Conservation (phyloP, 2,888 invertebrate species). For the Noctuana brunneofusca region DNA sequence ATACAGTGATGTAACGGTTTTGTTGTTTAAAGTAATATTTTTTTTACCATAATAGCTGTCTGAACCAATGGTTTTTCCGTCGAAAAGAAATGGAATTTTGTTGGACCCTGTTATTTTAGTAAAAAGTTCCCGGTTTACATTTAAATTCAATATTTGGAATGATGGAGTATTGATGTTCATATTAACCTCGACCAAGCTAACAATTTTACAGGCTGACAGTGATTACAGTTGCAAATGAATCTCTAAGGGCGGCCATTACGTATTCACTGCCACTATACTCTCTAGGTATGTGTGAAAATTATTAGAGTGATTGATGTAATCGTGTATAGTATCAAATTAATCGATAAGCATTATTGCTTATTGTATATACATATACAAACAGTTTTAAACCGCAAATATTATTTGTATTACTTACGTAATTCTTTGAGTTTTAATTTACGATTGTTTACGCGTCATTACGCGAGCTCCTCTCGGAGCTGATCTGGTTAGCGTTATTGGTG, state of each 20-base stretch:
- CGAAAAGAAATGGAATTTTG: background rate
- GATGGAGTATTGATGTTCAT: conserved; percentile 5
- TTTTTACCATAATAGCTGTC: background rate
- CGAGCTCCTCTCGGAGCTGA: conserved; percentile 37
- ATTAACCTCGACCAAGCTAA: background rate
- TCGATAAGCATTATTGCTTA: no score
- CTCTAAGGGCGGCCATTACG: conserved; percentile 1
- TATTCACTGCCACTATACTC: background rate
- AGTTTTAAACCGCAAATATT: no score
- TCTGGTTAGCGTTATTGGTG: conserved; percentile 40
- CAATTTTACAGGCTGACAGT: conserved; percentile 5
- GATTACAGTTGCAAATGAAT: conserved; percentile 25
- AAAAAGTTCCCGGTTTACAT: background rate
- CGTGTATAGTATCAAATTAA: no score
- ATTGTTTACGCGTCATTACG: conserved; percentile 47
- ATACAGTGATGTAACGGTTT: background rate
- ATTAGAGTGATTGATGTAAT: background rate
- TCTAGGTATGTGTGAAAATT: background rate
- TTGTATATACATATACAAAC: no score
- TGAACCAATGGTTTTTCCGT: background rate
- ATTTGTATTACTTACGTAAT: no score
- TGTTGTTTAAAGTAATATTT: background rate
- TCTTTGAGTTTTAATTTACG: no score
- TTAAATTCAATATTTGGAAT: conserved; percentile 11
- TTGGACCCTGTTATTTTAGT: background rate